These are phyloP conservation scores for Microdon myrmicae DNA, from an alignment of 2,888 invertebrate species.

Conservation along the genomic window DNA sequence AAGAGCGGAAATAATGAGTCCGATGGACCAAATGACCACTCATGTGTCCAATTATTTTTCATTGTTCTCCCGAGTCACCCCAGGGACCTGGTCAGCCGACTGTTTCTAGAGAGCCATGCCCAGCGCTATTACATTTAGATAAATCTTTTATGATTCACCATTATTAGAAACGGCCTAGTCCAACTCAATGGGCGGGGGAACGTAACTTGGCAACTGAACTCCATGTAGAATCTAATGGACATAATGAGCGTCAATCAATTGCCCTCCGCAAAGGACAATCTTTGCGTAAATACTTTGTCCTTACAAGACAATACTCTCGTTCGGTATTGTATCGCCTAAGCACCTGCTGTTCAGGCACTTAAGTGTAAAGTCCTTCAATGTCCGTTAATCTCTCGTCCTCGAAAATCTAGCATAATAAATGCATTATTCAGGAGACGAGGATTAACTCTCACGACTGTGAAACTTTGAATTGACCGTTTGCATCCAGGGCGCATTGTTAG, in stretches of 20 bases:
- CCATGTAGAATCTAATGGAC: constrained; percentile 27
- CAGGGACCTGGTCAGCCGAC: constrained; percentile 12
- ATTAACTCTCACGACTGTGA: constrained; percentile 27
- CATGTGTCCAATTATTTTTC: constrained; percentile 57
- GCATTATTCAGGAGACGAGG: constrained; percentile 44
- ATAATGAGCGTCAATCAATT: constrained; percentile 51
- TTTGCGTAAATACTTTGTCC: constrained; percentile 37
- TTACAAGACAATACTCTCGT: constrained; percentile 28
- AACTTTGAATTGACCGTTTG: constrained; percentile 37
- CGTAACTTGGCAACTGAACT: constrained; percentile 14
- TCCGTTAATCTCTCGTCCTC: constrained; percentile 35
- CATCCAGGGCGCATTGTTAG: constrained; percentile 21
- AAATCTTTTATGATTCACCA: constrained; percentile 48
- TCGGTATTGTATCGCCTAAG: background rate
- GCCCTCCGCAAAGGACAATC: constrained; percentile 31
- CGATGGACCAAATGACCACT: constrained; percentile 56
- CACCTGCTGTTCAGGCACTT: constrained; percentile 4
- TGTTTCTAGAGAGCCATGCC: constrained; percentile 2
- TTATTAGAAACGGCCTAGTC: constrained; percentile 21
- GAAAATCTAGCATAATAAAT: constrained; percentile 51
- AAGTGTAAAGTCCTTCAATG: constrained; percentile 34
- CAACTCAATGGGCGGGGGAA: no score
- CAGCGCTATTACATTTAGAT: constrained; percentile 34
- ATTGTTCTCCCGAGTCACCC: constrained; percentile 52
- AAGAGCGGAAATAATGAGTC: constrained; percentile 52